Percentiles rank a stretch among this genome's conserved stretches.
Evolutionary conservation across 1,140 invertebrate species (phyloP).

Genomic region (Panagrolaimus sp.): DNA sequence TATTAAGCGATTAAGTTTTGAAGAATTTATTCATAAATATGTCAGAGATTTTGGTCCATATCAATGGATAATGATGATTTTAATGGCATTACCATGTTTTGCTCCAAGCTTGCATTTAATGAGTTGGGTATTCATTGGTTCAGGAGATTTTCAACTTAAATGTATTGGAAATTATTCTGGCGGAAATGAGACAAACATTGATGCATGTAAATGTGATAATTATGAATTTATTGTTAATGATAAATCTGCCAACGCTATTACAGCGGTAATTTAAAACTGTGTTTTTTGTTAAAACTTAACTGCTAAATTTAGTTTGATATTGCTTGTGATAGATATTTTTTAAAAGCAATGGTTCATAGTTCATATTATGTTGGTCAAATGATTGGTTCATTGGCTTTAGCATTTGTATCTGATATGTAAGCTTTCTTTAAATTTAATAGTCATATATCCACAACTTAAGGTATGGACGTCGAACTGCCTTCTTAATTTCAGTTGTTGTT

Average conservation of each 20-base stretch:
- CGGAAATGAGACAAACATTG: background rate
- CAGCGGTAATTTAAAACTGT: background rate
- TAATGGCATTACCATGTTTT: slow-evolving; percentile 1
- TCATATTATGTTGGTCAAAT: slow-evolving; percentile 57
- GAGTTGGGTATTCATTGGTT: slow-evolving; percentile 5
- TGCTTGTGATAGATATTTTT: slow-evolving; percentile 40
- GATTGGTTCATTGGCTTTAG: slow-evolving; percentile 54
- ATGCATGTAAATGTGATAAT: slow-evolving; percentile 6
- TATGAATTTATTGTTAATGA: background rate
- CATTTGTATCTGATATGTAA: slow-evolving; percentile 52
- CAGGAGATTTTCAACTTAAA: background rate
- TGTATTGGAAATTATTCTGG: background rate
- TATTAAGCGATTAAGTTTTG: background rate
- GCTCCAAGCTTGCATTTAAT: background rate
- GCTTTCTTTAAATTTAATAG: background rate
- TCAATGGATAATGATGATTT: slow-evolving; percentile 7
- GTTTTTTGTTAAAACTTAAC: background rate
- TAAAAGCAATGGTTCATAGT: slow-evolving; percentile 53
- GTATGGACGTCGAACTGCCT: slow-evolving; percentile 56
- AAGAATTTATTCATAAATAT: slow-evolving; percentile 1
- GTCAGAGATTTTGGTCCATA: background rate
- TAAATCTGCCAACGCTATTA: background rate
- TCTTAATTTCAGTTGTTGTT: slow-evolving; percentile 53
- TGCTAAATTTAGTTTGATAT: slow-evolving; percentile 24
- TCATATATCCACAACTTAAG: slow-evolving; percentile 36